Percentiles rank a stretch among this genome's conserved stretches.
These are phyloP conservation scores for Nebria brevicollis DNA, from an alignment of 2,888 invertebrate species.

Conservation along the genomic window DNA sequence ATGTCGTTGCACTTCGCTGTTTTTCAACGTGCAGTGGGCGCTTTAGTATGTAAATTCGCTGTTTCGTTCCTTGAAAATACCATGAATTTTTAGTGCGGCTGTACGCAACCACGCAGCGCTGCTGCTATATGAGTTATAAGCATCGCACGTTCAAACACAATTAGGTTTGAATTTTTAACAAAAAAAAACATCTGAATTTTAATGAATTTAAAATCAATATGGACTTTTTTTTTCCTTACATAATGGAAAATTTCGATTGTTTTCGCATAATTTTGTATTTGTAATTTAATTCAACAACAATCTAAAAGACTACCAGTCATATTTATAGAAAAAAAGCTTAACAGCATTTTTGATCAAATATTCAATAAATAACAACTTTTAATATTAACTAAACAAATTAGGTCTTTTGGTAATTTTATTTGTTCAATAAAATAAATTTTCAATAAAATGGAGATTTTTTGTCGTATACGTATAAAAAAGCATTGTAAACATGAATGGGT, in stretches of 20 bases:
- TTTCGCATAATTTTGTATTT: neutral
- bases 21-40: neutral
- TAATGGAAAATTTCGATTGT: neutral
- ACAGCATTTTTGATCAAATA: too few species aligned
- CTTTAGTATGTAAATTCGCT: slow-evolving; percentile 9
- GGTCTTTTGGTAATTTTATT: too few species aligned
- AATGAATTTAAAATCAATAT: slow-evolving; percentile 19
- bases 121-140: neutral
- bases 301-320: neutral
- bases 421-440: too few species aligned
- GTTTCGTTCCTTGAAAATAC: slow-evolving; percentile 2
- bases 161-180: slow-evolving; percentile 16
- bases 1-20: neutral
- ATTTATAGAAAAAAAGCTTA: too few species aligned
- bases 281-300: neutral
- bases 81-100: slow-evolving; percentile 6
- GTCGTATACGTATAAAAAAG: too few species aligned
- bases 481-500: too few species aligned
- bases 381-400: too few species aligned
- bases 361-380: too few species aligned
- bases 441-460: too few species aligned
- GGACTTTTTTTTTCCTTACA: neutral
- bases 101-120: neutral
- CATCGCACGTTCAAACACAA: slow-evolving; percentile 11
- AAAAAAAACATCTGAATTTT: slow-evolving; percentile 14